Base-by-base conservation (phyloP, 2,113 vertebrate genomes). In the Podilymbus podiceps region DNA sequence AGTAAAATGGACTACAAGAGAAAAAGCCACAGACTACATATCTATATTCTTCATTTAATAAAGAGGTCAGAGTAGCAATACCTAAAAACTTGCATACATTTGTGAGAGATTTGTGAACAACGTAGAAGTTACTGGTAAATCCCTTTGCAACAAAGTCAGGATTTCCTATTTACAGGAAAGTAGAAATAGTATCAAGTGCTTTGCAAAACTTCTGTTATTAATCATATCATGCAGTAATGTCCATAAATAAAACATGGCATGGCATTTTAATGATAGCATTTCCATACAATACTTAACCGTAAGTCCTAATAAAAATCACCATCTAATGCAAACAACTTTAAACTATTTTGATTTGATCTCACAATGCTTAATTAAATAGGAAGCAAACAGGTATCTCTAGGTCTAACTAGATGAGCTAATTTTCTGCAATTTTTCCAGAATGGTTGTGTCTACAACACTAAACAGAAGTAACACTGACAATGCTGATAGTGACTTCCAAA, bases 241-340 rank as follows among this genome's bases (percentile, higher is more conserved):
- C 49, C 25, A 2, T 22, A 90, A 81, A 59, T n/a, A 67, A 52
- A 72, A 67, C 8, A 67, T 5, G 19, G 50, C 23, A 53, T 10
- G 24, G 35, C 78, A 58, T 46, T 90, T 83, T 75, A 78, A 67
- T 2, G 2, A 53, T 38, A 79, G 63, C 49, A 86, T 59, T 84
- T 76, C 78, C 64, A 85, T 50, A 28, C 3, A 52, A 69, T 87
- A 55, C 69, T 78, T 67, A 62, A 84, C 68, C 18, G 2, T 23
- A 93, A 90, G 67, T n/a, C n/a, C 40, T 83, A 90, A 59, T 55
- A 92, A 90, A 88, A 92, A 69, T 49, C 53, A 90, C 56, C 55
- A 52, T 23, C 68, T 56, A 11, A 84, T 38, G 68, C 49, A 76
- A 89, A 73, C 40, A 88, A 72, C 33, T 42, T 92, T 15, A 74